Conservation (phyloP, 2,113 vertebrate genomes). For the Bagarius yarrelli region DNA sequence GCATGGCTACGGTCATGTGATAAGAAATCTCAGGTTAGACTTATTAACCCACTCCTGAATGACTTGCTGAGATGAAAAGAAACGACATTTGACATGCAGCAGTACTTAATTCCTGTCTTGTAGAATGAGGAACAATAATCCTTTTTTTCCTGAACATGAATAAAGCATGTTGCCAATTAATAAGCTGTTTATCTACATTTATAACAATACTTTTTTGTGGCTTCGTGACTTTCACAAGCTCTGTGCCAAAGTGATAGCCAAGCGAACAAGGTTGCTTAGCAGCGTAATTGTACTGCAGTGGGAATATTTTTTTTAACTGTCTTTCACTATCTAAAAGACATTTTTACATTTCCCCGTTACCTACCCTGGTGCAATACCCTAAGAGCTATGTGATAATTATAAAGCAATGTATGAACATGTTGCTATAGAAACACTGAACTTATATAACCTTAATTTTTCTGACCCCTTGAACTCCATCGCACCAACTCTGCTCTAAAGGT, state of each 20-base stretch:
- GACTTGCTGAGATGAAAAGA: not conserved
- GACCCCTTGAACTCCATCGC: too few relatives aligned
- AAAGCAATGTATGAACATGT: conserved; percentile 23
- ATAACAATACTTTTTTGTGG: not conserved
- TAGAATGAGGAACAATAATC: not conserved
- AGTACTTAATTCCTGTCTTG: not conserved
- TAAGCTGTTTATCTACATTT: not conserved
- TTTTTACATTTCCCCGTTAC: conserved; percentile 10
- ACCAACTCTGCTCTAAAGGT: too few relatives aligned
- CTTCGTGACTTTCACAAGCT: conserved; percentile 35
- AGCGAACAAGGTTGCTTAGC: conserved; percentile 44
- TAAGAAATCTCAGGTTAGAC: not conserved
- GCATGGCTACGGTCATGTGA: conserved; percentile 8
- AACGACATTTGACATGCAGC: not conserved
- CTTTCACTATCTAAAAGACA: conserved; percentile 9
- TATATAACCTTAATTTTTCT: not conserved
- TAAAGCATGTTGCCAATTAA: not conserved
- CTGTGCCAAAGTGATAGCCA: conserved; percentile 23
- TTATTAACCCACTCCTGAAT: not conserved
- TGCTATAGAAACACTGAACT: conserved; percentile 33
- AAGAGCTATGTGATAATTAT: conserved; percentile 37
- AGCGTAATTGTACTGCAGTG: conserved; percentile 36
- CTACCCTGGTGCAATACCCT: conserved; percentile 31
- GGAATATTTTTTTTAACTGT: not conserved
- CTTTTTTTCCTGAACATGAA: too few relatives aligned